Evolutionary conservation across 2,797 vertebrate species (phyloP), one percentile per base, ranked within the genome.

Genomic region (Discoglossus pictus): DNA sequence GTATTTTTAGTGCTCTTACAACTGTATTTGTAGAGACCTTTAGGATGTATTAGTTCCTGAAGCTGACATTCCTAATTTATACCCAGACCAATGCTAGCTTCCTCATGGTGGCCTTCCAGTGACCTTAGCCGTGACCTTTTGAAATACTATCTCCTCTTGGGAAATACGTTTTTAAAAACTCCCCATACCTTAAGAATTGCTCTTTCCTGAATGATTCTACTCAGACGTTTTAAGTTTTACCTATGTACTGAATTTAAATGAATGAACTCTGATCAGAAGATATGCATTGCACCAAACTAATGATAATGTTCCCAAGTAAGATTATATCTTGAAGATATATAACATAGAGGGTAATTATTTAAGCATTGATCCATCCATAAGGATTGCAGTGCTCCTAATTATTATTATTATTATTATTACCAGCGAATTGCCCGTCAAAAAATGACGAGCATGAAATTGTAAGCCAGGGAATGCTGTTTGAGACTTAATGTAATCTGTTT

Each of bases 61-160:
- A 25, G 42, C 11, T 34, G 40, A 17, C 54, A 55, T 50, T 42
- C 6, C 50, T 56, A 47, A 62, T 40, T 48, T 61, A 62, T 61
- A 34, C 51, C 11, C 23, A 47, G 51, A 8, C 17, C 24, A 47
- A 17, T 40, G 24, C 31, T 12, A 20, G 52, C 7, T 70, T 70
- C 67, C 59, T 63, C 25, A 15, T 50, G 39, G 24, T 47, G 25
- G 35, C 51, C 67, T 48, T 24, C 38, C 24, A 23, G 24, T 47
- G 59, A 70, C 59, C 67, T 56, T 50, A 48, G 52, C 31, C 67
- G 50, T 63, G 60, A 70, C 67, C 52, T 50, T 24, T 48, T 31
- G 59, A 70, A 70, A 63, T 42, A 39, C 31, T 48, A 56, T 70
- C 53, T 60, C 54, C 67, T 56, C 43, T 10, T n/a, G 67, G 31